Percentiles rank a stretch among this genome's conserved stretches.
phyloP scores from a whole-genome alignment of 2,113 vertebrate species.

The Oreocharis arfaki region DNA sequence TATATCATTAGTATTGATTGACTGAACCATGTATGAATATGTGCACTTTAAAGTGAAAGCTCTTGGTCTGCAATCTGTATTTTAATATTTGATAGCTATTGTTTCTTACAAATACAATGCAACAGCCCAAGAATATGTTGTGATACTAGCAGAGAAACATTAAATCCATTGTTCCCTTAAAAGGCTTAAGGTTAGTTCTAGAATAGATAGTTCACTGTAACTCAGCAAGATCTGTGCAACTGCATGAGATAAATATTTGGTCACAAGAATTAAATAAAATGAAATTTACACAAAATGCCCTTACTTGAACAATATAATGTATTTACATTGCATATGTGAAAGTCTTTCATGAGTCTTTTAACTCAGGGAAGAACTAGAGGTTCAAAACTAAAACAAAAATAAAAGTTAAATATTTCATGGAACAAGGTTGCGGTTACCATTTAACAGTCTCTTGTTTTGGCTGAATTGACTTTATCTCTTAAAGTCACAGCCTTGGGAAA shows the following conservation, averaged over 20 bases:
- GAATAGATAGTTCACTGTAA: background rate
- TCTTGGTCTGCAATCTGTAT: background rate
- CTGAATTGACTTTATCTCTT: background rate
- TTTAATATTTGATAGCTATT: background rate
- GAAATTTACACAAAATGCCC: background rate
- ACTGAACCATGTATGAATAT: background rate
- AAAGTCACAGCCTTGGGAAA: background rate
- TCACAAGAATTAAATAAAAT: background rate
- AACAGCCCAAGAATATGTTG: background rate
- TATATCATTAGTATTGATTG: background rate
- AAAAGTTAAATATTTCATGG: background rate
- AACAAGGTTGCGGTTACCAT: background rate
- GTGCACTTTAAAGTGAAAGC: background rate
- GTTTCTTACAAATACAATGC: background rate
- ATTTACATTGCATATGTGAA: background rate
- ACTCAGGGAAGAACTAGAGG: background rate
- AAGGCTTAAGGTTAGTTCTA: background rate
- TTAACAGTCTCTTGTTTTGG: background rate
- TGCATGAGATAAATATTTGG: background rate
- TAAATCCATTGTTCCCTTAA: background rate
- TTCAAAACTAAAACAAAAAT: background rate
- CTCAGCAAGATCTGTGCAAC: background rate
- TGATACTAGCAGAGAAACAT: background rate
- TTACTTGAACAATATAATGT: background rate
- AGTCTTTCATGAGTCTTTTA: background rate